These are phyloP conservation scores for Alcis repandata DNA, from an alignment of 2,888 invertebrate genomes.

Conservation along the genomic window DNA sequence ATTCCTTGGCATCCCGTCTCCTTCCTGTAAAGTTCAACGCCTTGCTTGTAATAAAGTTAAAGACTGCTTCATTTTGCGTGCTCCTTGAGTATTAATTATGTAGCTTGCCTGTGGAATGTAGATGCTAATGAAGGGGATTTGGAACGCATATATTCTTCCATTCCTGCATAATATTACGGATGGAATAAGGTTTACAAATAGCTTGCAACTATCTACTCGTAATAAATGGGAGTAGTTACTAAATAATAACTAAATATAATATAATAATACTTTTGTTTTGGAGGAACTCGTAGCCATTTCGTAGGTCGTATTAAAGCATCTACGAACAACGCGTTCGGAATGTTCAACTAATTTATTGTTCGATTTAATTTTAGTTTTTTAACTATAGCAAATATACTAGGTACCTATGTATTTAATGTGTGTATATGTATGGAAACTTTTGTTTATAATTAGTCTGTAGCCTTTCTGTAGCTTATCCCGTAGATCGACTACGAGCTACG, in stretches of 20 bases:
- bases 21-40: conserved; percentile 41
- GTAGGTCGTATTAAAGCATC: background rate
- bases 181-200: background rate
- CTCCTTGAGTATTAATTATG: conserved; percentile 20
- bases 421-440: background rate
- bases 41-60: conserved; percentile 37
- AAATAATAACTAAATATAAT: too few relatives aligned
- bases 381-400: too few relatives aligned
- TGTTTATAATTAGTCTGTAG: background rate
- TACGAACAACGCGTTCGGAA: background rate
- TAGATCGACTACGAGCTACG: background rate
- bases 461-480: background rate
- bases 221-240: background rate
- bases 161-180: background rate
- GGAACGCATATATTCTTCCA: conserved; percentile 5
- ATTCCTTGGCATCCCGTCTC: conserved; percentile 34
- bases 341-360: background rate
- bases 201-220: background rate
- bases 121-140: conserved; percentile 13
- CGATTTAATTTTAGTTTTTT: too few relatives aligned
- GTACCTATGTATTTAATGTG: too few relatives aligned
- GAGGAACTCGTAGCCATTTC: background rate
- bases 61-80: conserved; percentile 37
- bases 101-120: background rate
- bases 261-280: background rate